Conservation (phyloP, 2,888 invertebrate species). For the Idaea aversata region DNA sequence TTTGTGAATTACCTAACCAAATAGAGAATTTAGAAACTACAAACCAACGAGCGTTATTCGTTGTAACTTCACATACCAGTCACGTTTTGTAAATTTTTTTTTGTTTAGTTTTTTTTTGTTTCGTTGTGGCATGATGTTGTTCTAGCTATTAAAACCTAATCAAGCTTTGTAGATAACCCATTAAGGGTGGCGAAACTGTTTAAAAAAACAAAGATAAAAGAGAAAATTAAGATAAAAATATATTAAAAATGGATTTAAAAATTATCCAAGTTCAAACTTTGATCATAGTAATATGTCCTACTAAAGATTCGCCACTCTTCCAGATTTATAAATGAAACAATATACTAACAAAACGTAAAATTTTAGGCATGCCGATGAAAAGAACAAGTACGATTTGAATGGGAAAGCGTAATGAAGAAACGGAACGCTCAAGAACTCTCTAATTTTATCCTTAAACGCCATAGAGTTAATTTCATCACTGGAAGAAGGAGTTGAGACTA, state of each 20-base stretch:
- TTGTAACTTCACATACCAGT: no score
- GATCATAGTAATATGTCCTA: background rate
- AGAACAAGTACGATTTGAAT: conserved; percentile 67
- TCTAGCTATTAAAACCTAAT: background rate
- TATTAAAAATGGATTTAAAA: no score
- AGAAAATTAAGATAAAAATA: conserved; percentile 4
- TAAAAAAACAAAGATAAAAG: conserved; percentile 18
- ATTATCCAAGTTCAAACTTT: background rate
- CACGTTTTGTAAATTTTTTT: background rate
- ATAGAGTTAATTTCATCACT: conserved; percentile 29
- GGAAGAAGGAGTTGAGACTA: conserved; percentile 21
- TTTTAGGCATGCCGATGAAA: conserved; percentile 71
- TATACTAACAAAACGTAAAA: conserved; percentile 28
- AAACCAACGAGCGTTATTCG: no score
- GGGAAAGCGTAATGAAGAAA: conserved; percentile 59
- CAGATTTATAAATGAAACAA: conserved; percentile 7
- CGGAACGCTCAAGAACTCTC: conserved; percentile 22
- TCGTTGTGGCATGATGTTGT: conserved; percentile 5
- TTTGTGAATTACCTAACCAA: no score
- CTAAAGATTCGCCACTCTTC: conserved; percentile 31
- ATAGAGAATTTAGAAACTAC: no score
- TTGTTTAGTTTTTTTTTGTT: background rate
- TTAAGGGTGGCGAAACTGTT: conserved; percentile 27
- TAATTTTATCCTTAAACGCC: conserved; percentile 32
- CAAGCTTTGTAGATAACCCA: background rate